These are phyloP conservation scores for Chauna torquata DNA, from an alignment of 2,113 vertebrate species.

Conservation along the genomic window DNA sequence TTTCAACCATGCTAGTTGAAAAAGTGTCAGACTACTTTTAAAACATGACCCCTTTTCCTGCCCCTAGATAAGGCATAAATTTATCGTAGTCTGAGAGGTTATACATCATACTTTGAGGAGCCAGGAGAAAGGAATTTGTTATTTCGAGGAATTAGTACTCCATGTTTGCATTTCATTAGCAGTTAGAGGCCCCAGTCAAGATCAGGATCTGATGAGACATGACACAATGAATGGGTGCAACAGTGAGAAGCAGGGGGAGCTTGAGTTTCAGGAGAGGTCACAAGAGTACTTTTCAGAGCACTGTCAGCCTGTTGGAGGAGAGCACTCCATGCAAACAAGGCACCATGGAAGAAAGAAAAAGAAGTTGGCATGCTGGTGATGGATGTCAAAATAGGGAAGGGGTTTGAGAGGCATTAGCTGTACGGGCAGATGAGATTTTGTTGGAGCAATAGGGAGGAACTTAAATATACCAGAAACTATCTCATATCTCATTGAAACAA, in stretches of 20 bases:
- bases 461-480: not conserved
- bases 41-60: constrained; percentile 60
- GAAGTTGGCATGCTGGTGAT: not conserved
- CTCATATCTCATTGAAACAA: not conserved
- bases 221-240: not conserved
- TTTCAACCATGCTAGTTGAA: not conserved
- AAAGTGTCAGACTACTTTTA: constrained; percentile 36
- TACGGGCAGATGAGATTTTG: not conserved
- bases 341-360: not conserved
- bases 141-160: not conserved
- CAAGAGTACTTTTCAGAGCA: not conserved
- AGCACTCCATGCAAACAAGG: not conserved
- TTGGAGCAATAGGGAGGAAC: not conserved
- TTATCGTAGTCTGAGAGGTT: not conserved
- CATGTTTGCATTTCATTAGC: constrained; percentile 3
- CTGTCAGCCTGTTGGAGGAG: not conserved
- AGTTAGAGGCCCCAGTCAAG: not conserved
- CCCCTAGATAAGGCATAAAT: not conserved
- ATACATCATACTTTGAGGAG: constrained; percentile 17
- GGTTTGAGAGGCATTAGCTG: not conserved
- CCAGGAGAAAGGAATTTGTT: constrained; percentile 11
- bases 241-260: not conserved
- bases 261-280: not conserved
- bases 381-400: not conserved
- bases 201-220: not conserved